Evolutionary conservation across 2,888 invertebrate species (phyloP).

Genomic region (Ophion costatus): DNA sequence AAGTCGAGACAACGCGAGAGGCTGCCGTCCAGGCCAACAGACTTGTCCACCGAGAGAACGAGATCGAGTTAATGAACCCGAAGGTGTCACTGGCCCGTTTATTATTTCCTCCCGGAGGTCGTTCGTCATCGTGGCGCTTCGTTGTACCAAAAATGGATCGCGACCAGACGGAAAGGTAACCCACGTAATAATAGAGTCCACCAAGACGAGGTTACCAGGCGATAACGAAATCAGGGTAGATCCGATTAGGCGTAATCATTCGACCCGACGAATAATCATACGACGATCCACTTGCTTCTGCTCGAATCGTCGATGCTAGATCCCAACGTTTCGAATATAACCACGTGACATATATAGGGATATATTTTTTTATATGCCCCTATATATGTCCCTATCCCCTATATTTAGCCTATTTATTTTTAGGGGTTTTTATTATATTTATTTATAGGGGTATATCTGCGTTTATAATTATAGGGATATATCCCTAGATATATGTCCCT

Average conservation of each 20-base stretch:
- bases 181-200: constrained; percentile 47
- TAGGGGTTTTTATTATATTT: too few species aligned
- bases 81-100: constrained; percentile 31
- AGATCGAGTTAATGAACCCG: constrained; percentile 6
- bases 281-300: constrained; percentile 39
- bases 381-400: too few species aligned
- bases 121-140: background rate
- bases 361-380: background rate
- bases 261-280: background rate
- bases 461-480: too few species aligned
- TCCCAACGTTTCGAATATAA: constrained; percentile 7
- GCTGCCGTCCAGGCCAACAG: too few species aligned
- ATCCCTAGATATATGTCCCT: too few species aligned
- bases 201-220: constrained; percentile 23
- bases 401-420: too few species aligned
- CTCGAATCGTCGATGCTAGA: constrained; percentile 48
- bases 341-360: background rate
- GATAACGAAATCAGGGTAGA: constrained; percentile 31
- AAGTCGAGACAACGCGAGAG: too few species aligned
- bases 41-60: background rate
- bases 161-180: constrained; percentile 40
- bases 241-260: constrained; percentile 18
- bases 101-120: background rate
- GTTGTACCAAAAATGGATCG: constrained; percentile 48
- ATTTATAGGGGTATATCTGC: too few species aligned